Conservation (phyloP, 2,113 vertebrate species). For the Myrmecophaga tridactyla region DNA sequence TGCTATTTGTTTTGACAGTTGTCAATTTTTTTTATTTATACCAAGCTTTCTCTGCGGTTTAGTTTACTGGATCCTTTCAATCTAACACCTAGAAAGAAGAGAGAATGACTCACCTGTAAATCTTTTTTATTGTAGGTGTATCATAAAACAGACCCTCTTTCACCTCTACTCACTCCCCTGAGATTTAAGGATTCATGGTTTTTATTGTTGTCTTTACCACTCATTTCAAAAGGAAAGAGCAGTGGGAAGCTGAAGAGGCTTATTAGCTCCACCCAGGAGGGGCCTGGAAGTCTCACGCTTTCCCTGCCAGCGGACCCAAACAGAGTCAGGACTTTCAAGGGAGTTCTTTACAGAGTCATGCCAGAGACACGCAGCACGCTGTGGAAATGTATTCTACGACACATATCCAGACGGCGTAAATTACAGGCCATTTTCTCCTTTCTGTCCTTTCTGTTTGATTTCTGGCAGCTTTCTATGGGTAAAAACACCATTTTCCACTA, state of each 20-base stretch:
- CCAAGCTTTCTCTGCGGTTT: slow-evolving; percentile 63
- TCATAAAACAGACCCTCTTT: slow-evolving; percentile 49
- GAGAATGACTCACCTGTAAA: slow-evolving; percentile 63
- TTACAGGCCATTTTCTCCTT: slow-evolving; percentile 8
- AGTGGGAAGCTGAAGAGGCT: not conserved
- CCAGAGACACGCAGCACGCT: not conserved
- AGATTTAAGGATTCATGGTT: slow-evolving; percentile 53
- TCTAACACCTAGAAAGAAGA: slow-evolving; percentile 60
- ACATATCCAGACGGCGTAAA: not conserved
- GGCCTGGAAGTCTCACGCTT: not conserved
- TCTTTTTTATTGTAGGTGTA: slow-evolving; percentile 61
- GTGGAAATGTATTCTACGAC: not conserved
- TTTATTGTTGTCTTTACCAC: slow-evolving; percentile 45
- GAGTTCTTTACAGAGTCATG: not conserved
- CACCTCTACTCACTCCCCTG: slow-evolving; percentile 43
- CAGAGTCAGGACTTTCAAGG: not conserved
- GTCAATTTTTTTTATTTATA: slow-evolving; percentile 59
- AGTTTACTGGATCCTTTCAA: slow-evolving; percentile 59
- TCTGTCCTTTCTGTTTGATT: slow-evolving; percentile 15
- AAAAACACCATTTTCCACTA: not conserved
- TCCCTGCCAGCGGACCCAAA: not conserved
- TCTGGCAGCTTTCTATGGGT: not conserved
- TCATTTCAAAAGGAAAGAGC: slow-evolving; percentile 47
- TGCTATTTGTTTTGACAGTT: slow-evolving; percentile 71
- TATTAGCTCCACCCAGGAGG: not conserved